Evolutionary conservation across 2,797 vertebrate species (phyloP), one percentile per base, ranked within the genome.

Genomic region (Coccyzus lansbergi): DNA sequence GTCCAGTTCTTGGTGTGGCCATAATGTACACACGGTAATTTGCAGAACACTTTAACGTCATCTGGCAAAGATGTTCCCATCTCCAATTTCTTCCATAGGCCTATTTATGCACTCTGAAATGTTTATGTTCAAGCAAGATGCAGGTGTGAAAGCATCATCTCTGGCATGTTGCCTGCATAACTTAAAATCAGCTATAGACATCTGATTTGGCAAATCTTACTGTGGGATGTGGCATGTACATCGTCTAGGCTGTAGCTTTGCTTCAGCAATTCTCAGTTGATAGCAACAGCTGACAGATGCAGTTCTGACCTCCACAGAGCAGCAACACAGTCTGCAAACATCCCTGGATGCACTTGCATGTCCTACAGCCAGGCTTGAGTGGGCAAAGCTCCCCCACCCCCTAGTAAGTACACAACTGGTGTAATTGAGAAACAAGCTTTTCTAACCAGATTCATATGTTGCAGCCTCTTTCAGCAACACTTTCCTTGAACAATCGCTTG

Each of bases 271-370:
- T 88, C 70, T 36, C 28, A 38, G 31, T 22, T 55, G 70, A 48
- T 18, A 64, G 64, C 40, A 34, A 34, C 24, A 84, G 40, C 28
- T 3, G 7, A 11, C 4, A 44, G 44, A 49, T 1, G 4, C 44
- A 51, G 16, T 19, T 76, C 44, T 85, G 78, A 74, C 22, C 25
- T 63, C 38, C 34, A 15, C 0, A 0, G 62, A 52, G 53, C 24
- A 52, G 15, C 33, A 76, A 10, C 49, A 40, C 52, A 77, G 64
- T 21, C 46, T 68, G n/a, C 46, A 75, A 62, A 58, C 22, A n/a
- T 13, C 52, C 64, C 56, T 63, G 60, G 42, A 15, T 48, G 26
- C 15, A 42, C 0, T 1, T 38, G 24, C 19, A 26, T 0, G 3
- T 20, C 36, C 15, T 36, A 53, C 46, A 82, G 25, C 38, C 44